phyloP scores from a whole-genome alignment of 2,113 vertebrate genomes.

The Opisthocomus hoazin region DNA sequence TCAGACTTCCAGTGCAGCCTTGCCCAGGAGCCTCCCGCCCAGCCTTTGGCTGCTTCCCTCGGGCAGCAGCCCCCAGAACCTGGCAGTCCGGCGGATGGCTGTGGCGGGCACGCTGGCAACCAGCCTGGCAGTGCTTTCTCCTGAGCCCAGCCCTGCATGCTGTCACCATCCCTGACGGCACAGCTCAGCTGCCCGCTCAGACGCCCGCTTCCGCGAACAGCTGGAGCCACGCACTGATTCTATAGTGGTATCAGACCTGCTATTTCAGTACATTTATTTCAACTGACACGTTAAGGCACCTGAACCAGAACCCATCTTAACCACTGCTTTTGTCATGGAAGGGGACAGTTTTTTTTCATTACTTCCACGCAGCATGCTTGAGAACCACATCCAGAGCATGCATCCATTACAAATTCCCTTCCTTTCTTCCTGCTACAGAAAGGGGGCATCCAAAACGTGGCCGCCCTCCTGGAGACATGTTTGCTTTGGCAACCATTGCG shows the following conservation, averaged over 20 bases:
- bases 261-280: not conserved
- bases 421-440: not conserved
- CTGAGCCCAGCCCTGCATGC: fast-evolving
- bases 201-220: fast-evolving
- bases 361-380: not conserved
- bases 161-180: not conserved
- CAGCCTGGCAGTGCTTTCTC: fast-evolving
- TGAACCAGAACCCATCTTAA: not conserved
- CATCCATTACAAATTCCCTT: not conserved
- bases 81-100: fast-evolving
- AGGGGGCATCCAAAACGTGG: fast-evolving
- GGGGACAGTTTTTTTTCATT: not conserved
- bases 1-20: not conserved
- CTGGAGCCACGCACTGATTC: fast-evolving
- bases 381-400: not conserved
- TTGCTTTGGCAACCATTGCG: not conserved
- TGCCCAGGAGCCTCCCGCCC: not conserved
- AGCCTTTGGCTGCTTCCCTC: not conserved
- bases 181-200: not conserved
- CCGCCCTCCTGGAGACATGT: not conserved
- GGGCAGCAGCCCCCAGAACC: not conserved
- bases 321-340: not conserved
- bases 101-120: fast-evolving
- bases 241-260: not conserved
- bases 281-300: not conserved